Evolutionary conservation across 2,113 vertebrate species (phyloP), one percentile per base, ranked within the genome.

Genomic region (Tupaia chinensis): DNA sequence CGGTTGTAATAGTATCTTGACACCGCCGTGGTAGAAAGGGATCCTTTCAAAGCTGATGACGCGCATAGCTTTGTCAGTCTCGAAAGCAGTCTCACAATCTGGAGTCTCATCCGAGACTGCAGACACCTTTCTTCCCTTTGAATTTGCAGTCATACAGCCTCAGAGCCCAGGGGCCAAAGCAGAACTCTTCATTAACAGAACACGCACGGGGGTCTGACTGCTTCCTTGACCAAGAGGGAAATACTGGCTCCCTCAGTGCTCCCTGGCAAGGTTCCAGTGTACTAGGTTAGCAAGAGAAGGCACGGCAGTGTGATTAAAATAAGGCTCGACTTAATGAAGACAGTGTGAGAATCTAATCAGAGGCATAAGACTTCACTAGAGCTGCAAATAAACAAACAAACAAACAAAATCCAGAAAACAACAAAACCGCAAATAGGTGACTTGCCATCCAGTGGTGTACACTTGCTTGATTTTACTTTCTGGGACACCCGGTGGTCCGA

Each of bases 1-100:
- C 93, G 95, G 89, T 98, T 98, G 98, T 87, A 94, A 89, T 60
- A n/a, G 68, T 10, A 85, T 77, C 86, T 95, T 86, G 94, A 73
- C 56, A 3, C 85, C 11, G 23, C n/a, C 15, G 16, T n/a, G n/a
- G 87, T 58, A 88, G 58, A 87, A 94, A 93, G 84, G 20, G 25
- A 63, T 23, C n/a, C 82, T 96, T 93, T 89, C 81, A 87, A 85
- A 54, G 61, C 81, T 1, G 56, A n/a, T 78, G 10, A 68, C 93
- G 93, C 93, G 84, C 69, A 32, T 73, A 32, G 61, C 44, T 72
- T 94, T 87, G 68, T 22, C 19, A 9, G 6, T 60, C 56, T 95
- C 65, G 58, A 91, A 94, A 78, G 68, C 63, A 17, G 16, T 78
- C 44, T 95, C 68, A 14, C 66, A 77, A 73, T 83, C 79, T 92